phyloP scores from a whole-genome alignment of 2,888 invertebrate species.

The Epicampocera succincta region DNA sequence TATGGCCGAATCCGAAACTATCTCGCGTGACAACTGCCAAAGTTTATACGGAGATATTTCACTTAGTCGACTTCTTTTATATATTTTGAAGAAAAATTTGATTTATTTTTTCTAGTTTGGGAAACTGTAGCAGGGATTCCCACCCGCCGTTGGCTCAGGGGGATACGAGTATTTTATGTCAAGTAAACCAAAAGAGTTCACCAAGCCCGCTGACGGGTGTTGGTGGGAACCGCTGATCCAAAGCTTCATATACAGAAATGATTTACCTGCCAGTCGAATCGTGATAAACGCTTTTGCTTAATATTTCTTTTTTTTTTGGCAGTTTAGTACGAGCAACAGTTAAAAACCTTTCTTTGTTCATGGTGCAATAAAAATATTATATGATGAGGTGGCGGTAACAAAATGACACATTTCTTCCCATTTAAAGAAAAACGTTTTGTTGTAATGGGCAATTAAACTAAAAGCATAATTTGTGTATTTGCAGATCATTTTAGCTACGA shows the following conservation, averaged over 20 bases:
- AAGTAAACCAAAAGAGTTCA: no score
- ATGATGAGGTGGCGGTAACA: no score
- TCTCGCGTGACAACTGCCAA: conserved; percentile 39
- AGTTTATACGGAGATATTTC: conserved; percentile 34
- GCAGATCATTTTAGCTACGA: conserved; percentile 74
- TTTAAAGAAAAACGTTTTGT: background rate
- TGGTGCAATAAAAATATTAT: no score
- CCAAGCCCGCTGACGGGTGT: no score
- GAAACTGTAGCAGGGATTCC: no score
- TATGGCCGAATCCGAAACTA: conserved; percentile 16
- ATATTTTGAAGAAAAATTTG: background rate
- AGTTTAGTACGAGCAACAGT: background rate
- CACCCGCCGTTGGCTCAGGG: no score
- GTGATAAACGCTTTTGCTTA: conserved; percentile 20
- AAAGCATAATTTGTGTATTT: conserved; percentile 44
- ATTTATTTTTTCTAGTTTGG: background rate
- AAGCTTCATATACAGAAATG: conserved; percentile 25
- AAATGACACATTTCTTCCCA: no score
- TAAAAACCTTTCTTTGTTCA: no score
- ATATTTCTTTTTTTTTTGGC: conserved; percentile 19
- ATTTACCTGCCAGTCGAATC: background rate
- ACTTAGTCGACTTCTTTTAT: conserved; percentile 1
- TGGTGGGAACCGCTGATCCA: background rate
- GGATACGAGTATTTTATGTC: no score
- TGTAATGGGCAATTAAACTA: background rate